Conservation (phyloP, 2,888 invertebrate species). For the Ernsta delagoae region DNA sequence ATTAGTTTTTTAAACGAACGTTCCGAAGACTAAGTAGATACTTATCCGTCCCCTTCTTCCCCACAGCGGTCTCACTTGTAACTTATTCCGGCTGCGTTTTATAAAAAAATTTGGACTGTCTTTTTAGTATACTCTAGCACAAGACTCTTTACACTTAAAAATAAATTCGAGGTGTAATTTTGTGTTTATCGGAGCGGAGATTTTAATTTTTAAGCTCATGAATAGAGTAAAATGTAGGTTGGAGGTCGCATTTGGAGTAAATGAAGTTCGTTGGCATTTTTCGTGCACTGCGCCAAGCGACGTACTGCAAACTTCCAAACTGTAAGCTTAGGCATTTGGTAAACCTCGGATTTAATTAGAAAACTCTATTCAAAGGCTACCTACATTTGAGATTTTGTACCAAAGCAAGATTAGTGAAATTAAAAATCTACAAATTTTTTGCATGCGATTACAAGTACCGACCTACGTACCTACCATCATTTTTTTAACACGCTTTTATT, state of each 20-base stretch:
- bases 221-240: conserved; percentile 36
- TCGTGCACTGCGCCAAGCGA: conserved; percentile 29
- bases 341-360: conserved; percentile 15
- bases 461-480: too few relatives aligned
- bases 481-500: too few relatives aligned
- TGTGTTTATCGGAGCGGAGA: conserved; percentile 33
- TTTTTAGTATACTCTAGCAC: conserved; percentile 15
- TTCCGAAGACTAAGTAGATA: conserved; percentile 40
- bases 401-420: background rate
- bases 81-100: conserved; percentile 18
- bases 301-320: conserved; percentile 15
- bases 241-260: conserved; percentile 34
- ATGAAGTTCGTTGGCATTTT: conserved; percentile 37
- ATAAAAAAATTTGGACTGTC: conserved; percentile 7
- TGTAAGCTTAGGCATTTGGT: conserved; percentile 22
- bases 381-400: conserved; percentile 3
- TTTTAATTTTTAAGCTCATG: conserved; percentile 38
- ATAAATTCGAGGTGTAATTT: conserved; percentile 37
- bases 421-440: too few relatives aligned
- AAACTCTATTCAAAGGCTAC: background rate
- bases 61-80: conserved; percentile 14
- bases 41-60: conserved; percentile 38
- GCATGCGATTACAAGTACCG: too few relatives aligned
- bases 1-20: conserved; percentile 46
- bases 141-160: conserved; percentile 35